Evolutionary conservation across 1,140 invertebrate species (phyloP), one percentile per base, ranked within the genome.

Genomic region (Dinoponera quadriceps): DNA sequence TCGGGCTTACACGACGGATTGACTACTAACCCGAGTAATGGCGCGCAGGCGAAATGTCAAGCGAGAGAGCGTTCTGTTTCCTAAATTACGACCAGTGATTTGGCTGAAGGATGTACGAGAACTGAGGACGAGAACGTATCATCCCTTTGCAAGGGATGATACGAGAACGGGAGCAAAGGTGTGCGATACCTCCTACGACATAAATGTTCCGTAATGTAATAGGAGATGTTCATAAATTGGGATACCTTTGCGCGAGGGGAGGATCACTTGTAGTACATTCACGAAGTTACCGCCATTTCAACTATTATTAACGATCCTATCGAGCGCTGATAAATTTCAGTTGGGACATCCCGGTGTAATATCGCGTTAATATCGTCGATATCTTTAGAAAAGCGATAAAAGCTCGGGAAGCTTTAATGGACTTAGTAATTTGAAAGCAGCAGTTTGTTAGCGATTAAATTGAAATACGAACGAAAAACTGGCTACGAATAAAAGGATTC

Each of bases 61-160:
- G 16, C 44, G 20, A 60, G n/a, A 69, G 29, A 63, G 68, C 74
- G 38, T 81, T 80, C 44, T 72, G 66, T 84, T 78, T 66, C 18
- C 54, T 65, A 73, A 85, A 81, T 86, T 86, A 85, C 33, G 60
- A 66, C 4, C 27, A 51, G 59, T 57, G 72, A 65, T 63, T 81
- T 73, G n/a, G 38, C 27, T 18, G 51, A 68, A 62, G 54, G 54
- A 81, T 85, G 49, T 66, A 68, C n/a, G 60, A 73, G 54, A 44
- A 73, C 59, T 66, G 72, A 60, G 33, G 13, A 29, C 33, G 13
- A 75, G n/a, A 75, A 62, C 7, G 38, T 44, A 49, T 29, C 72
- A 66, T 29, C 44, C 25, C 44, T 54, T 59, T 22, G 14, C 13
- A 16, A 48, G 20, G 20, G 29, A 22, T 60, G 29, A 29, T 73